Base-by-base conservation (phyloP, 2,888 invertebrate genomes). In the Psylliodes chrysocephalus region DNA sequence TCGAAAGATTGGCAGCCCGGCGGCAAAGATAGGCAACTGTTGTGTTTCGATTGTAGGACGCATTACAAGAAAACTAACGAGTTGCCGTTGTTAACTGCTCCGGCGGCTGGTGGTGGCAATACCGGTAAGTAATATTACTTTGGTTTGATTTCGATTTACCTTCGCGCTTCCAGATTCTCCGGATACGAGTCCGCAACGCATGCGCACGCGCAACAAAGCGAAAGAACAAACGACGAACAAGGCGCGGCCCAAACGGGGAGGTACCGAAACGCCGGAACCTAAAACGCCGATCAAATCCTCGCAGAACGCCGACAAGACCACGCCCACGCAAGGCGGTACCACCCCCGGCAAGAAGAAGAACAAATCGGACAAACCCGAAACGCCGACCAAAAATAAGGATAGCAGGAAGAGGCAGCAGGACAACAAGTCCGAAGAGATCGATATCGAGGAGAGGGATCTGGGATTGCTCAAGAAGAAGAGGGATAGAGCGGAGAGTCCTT, bases 161-260 rank as follows among this genome's bases (percentile, higher is more conserved):
- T n/a, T n/a, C n/a, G n/a, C n/a, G n/a, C n/a, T n/a, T 60, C 60
- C 75, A 71, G 89, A 89, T 56, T 90, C 88, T 75, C 90, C 89
- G 75, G 94, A 93, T 80, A 90, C 91, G 78, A 92, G 92, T 79
- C 94, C 94, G 55, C 93, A 92, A 80, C 89, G 94, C 82, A 94
- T 94, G 91, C 89, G 94, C 80, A 95, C 95, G 67, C 86, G 95
- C 75, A 93, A 94, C 82, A 91, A 91, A 81, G 87, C 91, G 55
- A 92, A 93, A 84, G 91, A 94, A 84, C 88, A 89, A 81, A 87
- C 86, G 2, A 70, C 71, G n/a, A 80, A 77, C 60, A 67, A 75
- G 7, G 79, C 83, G 30, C 83, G 88, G 75, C 87, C 88, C 42
- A 87, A 89, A 82, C 85, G 89, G 69, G 88, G 85, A 14, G 86